Evolutionary conservation across 2,797 vertebrate species (phyloP).

Genomic region (Notolabrus celidotus): DNA sequence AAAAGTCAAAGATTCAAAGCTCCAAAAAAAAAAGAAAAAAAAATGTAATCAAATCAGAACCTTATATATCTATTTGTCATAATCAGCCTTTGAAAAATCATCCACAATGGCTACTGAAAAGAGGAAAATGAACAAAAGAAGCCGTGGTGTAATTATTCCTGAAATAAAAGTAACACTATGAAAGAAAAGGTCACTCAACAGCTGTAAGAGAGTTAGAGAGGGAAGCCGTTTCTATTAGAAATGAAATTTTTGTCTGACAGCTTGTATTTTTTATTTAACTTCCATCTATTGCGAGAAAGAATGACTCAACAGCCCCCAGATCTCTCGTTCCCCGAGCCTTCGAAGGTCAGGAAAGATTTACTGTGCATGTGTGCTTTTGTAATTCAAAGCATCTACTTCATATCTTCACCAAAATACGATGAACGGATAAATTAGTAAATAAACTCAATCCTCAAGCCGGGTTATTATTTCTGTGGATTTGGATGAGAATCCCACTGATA

Average conservation of each 20-base stretch:
- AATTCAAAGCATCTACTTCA: slow-evolving; percentile 20
- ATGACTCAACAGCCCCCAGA: slow-evolving; percentile 1
- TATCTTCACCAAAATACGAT: slow-evolving; percentile 7
- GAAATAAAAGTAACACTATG: too few relatives aligned
- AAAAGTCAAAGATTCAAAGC: too few relatives aligned
- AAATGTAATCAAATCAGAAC: too few relatives aligned
- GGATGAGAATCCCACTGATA: slow-evolving; percentile 8
- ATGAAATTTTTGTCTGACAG: neutral
- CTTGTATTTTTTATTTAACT: neutral
- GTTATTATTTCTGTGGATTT: slow-evolving; percentile 10
- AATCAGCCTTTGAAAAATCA: too few relatives aligned
- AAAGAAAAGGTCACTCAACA: slow-evolving; percentile 27
- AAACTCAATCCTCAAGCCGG: slow-evolving; percentile 17
- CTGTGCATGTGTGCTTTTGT: slow-evolving; percentile 8
- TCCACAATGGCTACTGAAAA: too few relatives aligned
- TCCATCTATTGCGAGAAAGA: slow-evolving; percentile 33
- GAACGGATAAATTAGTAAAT: slow-evolving; percentile 20
- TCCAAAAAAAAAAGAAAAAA: too few relatives aligned
- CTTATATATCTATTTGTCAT: too few relatives aligned
- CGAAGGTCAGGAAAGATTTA: slow-evolving; percentile 27
- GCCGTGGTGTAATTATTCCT: neutral
- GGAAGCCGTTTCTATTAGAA: neutral
- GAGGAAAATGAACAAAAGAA: too few relatives aligned
- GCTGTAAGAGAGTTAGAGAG: neutral
- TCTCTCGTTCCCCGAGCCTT: slow-evolving; percentile 3